Evolutionary conservation across 2,888 invertebrate species (phyloP), one percentile per base, ranked within the genome.

Genomic region (Rhaphigaster nebulosa): DNA sequence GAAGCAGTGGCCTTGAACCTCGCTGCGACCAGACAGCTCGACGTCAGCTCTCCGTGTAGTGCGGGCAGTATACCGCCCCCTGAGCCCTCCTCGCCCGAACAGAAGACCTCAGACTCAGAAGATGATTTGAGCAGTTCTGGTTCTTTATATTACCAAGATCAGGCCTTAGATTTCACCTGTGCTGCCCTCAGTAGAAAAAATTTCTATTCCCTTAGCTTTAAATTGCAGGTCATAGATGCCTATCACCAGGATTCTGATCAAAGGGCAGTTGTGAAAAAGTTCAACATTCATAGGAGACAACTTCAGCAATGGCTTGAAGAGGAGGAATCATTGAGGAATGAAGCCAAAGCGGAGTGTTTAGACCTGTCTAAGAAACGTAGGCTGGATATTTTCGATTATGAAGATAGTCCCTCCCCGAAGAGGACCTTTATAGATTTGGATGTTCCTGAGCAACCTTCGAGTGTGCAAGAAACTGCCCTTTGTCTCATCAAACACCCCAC

Each of bases 251-350:
- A 94, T 91, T 92, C 93, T 23, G 93, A 93, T 2, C 94, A 94
- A 91, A 93, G 94, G 87, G 95, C 94, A 60, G 94, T 94, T 4
- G 95, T 95, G 10, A 93, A 94, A 87, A 94, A 94, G 92, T 95
- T 94, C 92, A 94, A 94, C 90, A 94, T 95, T 90, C 94, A 95
- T 92, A 93, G 94, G 15, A 93, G 95, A 26, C 95, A 95, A 93
- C 94, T 95, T 54, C 94, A 95, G 92, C 95, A 94, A 92, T 95
- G 95, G 95, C 92, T 95, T 4, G 93, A 94, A 23, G 94, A 94
- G 91, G 94, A 94, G 91, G 92, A 92, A 20, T 93, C 94, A 18
- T 93, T 94, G 4, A 93, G 94, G 18, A 93, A 93, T 29, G 94
- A 94, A 91, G 84, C 52, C 8, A 89, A 88, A 70, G 91, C 87